A percentile compares a stretch with the other conserved stretches of the same genome.
Evolutionary conservation across 2,113 vertebrate genomes (phyloP).

Genomic region (Edolisoma coerulescens): DNA sequence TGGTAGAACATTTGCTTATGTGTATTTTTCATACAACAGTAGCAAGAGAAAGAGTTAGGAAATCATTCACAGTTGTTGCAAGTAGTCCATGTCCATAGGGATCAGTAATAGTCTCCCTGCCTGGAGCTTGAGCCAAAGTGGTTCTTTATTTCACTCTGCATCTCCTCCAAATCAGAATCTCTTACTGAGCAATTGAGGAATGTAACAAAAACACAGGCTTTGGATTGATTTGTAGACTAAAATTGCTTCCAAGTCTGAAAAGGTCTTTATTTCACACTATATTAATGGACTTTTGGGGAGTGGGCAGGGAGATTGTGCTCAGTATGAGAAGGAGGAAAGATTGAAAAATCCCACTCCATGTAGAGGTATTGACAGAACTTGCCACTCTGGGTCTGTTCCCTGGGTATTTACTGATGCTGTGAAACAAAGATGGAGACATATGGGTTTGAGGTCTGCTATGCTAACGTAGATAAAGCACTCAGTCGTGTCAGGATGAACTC

Average conservation of each 20-base stretch:
- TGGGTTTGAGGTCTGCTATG: not conserved
- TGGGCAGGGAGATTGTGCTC: not conserved
- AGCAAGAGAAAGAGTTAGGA: slow-evolving; percentile 11
- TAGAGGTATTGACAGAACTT: not conserved
- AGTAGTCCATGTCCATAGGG: not conserved
- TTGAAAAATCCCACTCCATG: rapidly evolving
- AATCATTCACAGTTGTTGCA: not conserved
- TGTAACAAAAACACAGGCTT: slow-evolving; percentile 19
- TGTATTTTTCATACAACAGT: slow-evolving; percentile 13
- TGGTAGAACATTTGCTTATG: not conserved
- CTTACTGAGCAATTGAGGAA: not conserved
- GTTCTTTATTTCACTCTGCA: not conserved
- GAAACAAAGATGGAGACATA: not conserved
- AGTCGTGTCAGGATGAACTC: not conserved
- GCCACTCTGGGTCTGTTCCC: not conserved
- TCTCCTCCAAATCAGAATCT: not conserved
- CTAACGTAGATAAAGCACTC: not conserved
- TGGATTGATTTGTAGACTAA: not conserved
- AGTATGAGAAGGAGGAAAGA: not conserved
- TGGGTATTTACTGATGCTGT: not conserved
- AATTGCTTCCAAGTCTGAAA: not conserved
- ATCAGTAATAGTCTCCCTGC: not conserved
- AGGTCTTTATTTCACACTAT: not conserved
- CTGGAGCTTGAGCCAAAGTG: not conserved
- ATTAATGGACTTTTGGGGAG: not conserved